Evolutionary conservation across 2,113 vertebrate species (phyloP), one percentile per base, ranked within the genome.

Genomic region (Alethe diademata): DNA sequence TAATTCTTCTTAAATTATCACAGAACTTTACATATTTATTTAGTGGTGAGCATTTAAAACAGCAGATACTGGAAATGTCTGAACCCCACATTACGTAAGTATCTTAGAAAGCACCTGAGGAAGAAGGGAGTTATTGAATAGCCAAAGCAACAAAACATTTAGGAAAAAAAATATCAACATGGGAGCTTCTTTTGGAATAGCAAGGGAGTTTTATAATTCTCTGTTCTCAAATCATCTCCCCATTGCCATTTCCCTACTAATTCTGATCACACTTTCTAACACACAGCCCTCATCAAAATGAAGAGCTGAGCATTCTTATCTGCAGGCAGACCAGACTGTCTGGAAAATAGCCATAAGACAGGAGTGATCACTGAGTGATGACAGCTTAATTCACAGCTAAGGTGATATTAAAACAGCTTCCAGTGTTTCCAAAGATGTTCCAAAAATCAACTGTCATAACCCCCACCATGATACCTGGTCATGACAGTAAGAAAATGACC

Each of bases 371-470:
- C 43, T 26, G 67, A 93, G 40, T 67, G 69, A 74, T 75, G 88
- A 96, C 92, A 94, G 72, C 75, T 88, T 93, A 90, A 96, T 93
- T 96, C 88, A 92, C 75, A 93, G 69, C 82, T 74, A 86, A 83
- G 72, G 79, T 93, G 78, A 64, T 92, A 78, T 80, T 92, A 57
- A 81, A 96, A 93, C 60, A 86, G 53, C 75, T 92, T 73, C 75
- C 82, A 88, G 51, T 72, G 40, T 80, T 96, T 78, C 92, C 78
- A 88, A 88, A 94, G 88, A 62, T 33, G 62, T 76, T 95, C 92
- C 60, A 90, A 95, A 95, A 95, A 86, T 67, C 57, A 90, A 5
- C 60, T 90, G 28, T 75, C 43, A 48, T 87, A 95, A 94, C 79
- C 36, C 75, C 23, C 19, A 29, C 35, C 64, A 42, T 0, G 12